phyloP scores from a whole-genome alignment of 2,113 vertebrate genomes.

The Psittacara wagleri region DNA sequence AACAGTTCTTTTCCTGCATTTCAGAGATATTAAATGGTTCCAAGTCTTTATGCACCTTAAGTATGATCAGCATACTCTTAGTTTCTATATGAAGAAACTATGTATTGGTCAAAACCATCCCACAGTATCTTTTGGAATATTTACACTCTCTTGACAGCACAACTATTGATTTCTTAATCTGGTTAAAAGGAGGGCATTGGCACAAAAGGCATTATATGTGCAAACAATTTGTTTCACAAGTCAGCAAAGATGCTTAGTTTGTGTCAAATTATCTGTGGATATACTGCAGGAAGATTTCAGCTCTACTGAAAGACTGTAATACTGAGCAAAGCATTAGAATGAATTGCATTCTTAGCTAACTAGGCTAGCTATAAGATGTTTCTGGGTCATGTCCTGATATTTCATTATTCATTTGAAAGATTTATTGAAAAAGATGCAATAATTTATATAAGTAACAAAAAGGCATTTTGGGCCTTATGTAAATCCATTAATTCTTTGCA shows the following conservation, averaged over 20 bases:
- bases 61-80: background rate
- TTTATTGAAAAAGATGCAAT: background rate
- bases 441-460: background rate
- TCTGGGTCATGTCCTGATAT: background rate
- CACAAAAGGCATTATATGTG: background rate
- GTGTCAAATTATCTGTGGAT: background rate
- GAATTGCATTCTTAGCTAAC: background rate
- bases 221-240: background rate
- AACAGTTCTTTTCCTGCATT: background rate
- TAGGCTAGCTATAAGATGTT: background rate
- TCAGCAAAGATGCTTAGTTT: background rate
- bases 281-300: background rate
- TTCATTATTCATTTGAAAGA: background rate
- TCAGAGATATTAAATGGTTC: background rate
- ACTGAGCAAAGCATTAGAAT: background rate
- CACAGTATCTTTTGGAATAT: background rate
- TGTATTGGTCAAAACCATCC: background rate
- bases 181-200: background rate
- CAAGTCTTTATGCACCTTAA: background rate
- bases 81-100: background rate
- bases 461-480: background rate
- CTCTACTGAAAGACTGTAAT: background rate
- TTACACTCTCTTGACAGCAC: background rate
- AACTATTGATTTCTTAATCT: conserved; percentile 11
- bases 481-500: background rate